Evolutionary conservation across 2,113 vertebrate species (phyloP).

Genomic region (Urocolius indicus): DNA sequence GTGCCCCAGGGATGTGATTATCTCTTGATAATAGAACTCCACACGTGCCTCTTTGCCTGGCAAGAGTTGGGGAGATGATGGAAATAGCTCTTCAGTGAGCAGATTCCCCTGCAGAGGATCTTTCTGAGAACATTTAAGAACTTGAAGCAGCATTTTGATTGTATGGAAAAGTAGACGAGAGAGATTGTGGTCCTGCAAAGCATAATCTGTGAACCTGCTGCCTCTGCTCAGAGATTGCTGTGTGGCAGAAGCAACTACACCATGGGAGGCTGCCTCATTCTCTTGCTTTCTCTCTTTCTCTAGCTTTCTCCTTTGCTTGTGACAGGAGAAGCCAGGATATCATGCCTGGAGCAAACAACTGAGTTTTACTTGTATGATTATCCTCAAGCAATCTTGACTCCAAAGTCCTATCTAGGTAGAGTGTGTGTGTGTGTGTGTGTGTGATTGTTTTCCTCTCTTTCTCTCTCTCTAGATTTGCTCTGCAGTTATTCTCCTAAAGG

Average conservation of each 20-base stretch:
- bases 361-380: neutral
- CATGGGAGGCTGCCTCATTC: rapidly evolving
- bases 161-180: neutral
- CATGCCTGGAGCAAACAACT: neutral
- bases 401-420: neutral
- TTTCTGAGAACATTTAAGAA: neutral
- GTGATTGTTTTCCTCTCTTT: neutral
- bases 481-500: neutral
- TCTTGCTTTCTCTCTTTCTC: neutral
- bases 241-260: neutral
- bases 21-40: neutral
- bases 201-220: neutral
- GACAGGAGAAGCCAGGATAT: neutral
- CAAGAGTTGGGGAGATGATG: neutral
- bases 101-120: neutral
- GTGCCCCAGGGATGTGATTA: neutral
- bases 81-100: neutral
- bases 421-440: neutral
- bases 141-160: neutral
- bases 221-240: neutral
- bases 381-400: neutral
- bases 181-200: neutral
- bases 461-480: neutral
- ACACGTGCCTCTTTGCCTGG: neutral
- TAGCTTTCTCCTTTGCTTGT: neutral